Conservation (phyloP, 2,113 vertebrate genomes). For the Tursiops truncatus region DNA sequence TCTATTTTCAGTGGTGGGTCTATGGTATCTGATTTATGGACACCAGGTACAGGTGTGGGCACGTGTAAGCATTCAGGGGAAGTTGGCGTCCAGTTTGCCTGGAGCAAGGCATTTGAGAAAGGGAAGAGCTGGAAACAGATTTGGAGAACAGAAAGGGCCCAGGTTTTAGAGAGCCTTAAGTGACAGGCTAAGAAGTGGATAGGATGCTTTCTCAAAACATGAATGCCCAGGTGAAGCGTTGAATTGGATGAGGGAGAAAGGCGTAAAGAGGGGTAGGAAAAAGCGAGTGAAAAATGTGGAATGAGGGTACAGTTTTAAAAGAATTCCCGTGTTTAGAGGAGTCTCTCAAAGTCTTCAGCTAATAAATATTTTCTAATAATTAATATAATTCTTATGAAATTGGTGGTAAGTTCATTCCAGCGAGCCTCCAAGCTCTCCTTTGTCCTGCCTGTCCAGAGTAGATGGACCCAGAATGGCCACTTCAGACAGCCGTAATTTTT, state of each 20-base stretch:
- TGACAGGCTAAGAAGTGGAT: neutral
- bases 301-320: neutral
- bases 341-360: neutral
- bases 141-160: neutral
- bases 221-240: neutral
- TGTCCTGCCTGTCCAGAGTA: neutral
- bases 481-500: neutral
- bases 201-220: conserved; percentile 10
- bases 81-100: neutral
- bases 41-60: neutral
- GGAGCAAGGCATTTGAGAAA: neutral
- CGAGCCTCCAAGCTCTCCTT: neutral
- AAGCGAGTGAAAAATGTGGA: neutral
- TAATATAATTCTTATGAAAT: neutral
- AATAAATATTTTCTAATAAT: neutral
- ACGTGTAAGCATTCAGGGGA: neutral
- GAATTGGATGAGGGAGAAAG: neutral
- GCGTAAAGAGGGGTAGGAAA: neutral
- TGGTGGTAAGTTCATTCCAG: neutral
- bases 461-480: neutral
- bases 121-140: neutral
- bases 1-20: neutral
- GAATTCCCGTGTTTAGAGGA: neutral
- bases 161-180: neutral
- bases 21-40: neutral